A percentile compares a stretch with the other conserved stretches of the same genome.
Conservation (phyloP, 64 coral and sea anemone genomes). For the Montipora cactus region DNA sequence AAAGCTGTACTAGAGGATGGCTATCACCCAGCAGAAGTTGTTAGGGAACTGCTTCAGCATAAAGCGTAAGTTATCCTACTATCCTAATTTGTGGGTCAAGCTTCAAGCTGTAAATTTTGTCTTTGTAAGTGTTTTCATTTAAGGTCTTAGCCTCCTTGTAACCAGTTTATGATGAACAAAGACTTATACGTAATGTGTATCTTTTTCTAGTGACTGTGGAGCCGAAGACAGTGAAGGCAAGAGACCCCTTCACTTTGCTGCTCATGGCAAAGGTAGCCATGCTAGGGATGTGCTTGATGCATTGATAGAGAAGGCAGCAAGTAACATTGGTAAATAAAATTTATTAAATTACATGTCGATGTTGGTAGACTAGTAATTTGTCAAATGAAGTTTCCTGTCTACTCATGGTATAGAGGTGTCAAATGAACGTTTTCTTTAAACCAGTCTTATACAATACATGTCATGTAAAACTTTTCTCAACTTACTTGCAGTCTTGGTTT, state of each 20-base stretch:
- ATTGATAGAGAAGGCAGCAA: constrained; percentile 67
- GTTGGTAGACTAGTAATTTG: too few species aligned
- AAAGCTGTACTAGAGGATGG: constrained; percentile 57
- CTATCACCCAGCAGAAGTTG: constrained; percentile 91
- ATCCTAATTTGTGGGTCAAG: neutral
- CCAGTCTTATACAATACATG: neutral
- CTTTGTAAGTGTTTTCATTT: neutral
- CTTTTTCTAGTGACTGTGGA: constrained; percentile 64
- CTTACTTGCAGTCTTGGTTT: neutral
- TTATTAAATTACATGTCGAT: too few species aligned
- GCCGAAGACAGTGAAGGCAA: constrained; percentile 74
- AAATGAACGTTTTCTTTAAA: too few species aligned
- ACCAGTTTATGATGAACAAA: too few species aligned
- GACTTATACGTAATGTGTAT: neutral
- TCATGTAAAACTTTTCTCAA: neutral
- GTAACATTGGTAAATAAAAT: constrained; percentile 79
- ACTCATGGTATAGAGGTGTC: too few species aligned
- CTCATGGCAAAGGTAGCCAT: constrained; percentile 73
- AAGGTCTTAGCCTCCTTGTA: too few species aligned
- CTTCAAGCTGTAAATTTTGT: neutral
- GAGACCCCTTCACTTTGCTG: constrained; percentile 78
- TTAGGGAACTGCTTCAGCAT: constrained; percentile 84
- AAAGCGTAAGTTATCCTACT: constrained; percentile 84
- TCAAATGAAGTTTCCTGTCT: too few species aligned
- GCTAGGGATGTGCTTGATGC: constrained; percentile 76